These are phyloP conservation scores for Anser brachyrhynchus DNA, from an alignment of 2,113 vertebrate species.

Conservation along the genomic window DNA sequence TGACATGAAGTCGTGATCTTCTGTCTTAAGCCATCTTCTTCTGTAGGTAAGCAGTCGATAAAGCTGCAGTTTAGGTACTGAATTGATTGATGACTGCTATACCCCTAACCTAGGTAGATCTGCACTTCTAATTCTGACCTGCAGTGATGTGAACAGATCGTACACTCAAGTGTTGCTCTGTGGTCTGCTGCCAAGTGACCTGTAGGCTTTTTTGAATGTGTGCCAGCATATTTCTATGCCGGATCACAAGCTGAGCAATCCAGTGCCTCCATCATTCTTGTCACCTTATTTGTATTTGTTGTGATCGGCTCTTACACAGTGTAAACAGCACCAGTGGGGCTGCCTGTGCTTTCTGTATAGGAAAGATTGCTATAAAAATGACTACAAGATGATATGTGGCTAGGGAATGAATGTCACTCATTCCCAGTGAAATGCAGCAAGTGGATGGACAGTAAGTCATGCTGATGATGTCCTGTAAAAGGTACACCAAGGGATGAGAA, in stretches of 20 bases:
- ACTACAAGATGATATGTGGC: background rate
- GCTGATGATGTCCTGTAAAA: background rate
- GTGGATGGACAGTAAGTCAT: background rate
- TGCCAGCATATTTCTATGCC: background rate
- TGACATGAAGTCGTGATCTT: background rate
- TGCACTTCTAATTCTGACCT: background rate
- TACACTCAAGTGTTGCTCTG: background rate
- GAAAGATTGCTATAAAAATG: background rate
- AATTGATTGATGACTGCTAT: background rate
- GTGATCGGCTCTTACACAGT: background rate
- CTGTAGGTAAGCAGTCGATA: background rate
- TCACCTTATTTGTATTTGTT: slow-evolving; percentile 7
- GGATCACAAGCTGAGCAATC: background rate
- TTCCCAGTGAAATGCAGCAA: background rate
- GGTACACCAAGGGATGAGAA: background rate
- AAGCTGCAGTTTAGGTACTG: background rate
- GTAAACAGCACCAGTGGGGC: background rate
- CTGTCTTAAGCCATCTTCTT: background rate
- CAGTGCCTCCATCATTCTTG: background rate
- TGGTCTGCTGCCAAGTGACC: background rate
- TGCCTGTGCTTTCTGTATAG: background rate
- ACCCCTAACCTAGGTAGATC: background rate
- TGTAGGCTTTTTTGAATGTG: background rate
- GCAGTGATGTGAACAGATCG: background rate
- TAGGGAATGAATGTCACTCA: background rate